These are phyloP conservation scores for Collichthys lucidus DNA, from an alignment of 2,113 vertebrate species.

Conservation along the genomic window DNA sequence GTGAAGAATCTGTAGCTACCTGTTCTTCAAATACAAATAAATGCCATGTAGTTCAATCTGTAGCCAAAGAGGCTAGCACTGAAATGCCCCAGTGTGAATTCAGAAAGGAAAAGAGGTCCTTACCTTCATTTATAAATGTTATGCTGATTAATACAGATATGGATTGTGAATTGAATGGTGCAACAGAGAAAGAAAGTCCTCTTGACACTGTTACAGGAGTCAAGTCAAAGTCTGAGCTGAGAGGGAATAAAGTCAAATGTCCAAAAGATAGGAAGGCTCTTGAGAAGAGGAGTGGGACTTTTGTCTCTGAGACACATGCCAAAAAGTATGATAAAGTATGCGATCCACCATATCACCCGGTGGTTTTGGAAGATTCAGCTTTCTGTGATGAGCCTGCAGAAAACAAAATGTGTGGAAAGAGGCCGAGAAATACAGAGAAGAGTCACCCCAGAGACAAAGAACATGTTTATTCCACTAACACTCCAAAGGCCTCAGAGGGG, in stretches of 20 bases:
- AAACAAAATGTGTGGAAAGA: slow-evolving; percentile 57
- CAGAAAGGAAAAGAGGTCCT: slow-evolving; percentile 49
- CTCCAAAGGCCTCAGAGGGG: slow-evolving; percentile 65
- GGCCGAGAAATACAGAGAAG: slow-evolving; percentile 44
- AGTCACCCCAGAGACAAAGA: slow-evolving; percentile 48
- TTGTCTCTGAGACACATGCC: slow-evolving; percentile 63
- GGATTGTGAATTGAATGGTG: slow-evolving; percentile 73
- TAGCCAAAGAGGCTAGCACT: not conserved
- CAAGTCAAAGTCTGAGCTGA: slow-evolving; percentile 83
- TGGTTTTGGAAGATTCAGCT: slow-evolving; percentile 22
- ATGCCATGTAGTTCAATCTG: slow-evolving; percentile 12
- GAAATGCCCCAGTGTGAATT: slow-evolving; percentile 35
- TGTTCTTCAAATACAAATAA: not conserved
- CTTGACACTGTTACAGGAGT: slow-evolving; percentile 81
- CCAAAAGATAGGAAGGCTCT: slow-evolving; percentile 57
- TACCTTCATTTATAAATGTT: slow-evolving; percentile 91
- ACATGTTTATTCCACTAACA: slow-evolving; percentile 61
- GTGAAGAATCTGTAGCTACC: slow-evolving; percentile 77
- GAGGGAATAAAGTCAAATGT: slow-evolving; percentile 51
- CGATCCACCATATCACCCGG: slow-evolving; percentile 65
- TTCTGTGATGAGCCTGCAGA: slow-evolving; percentile 55
- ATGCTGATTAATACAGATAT: slow-evolving; percentile 89
- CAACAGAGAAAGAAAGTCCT: slow-evolving; percentile 74
- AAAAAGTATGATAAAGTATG: slow-evolving; percentile 66
- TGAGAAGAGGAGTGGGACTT: slow-evolving; percentile 66